These are phyloP conservation scores for Catocala nupta DNA, from an alignment of 2,888 invertebrate genomes.

Conservation along the genomic window DNA sequence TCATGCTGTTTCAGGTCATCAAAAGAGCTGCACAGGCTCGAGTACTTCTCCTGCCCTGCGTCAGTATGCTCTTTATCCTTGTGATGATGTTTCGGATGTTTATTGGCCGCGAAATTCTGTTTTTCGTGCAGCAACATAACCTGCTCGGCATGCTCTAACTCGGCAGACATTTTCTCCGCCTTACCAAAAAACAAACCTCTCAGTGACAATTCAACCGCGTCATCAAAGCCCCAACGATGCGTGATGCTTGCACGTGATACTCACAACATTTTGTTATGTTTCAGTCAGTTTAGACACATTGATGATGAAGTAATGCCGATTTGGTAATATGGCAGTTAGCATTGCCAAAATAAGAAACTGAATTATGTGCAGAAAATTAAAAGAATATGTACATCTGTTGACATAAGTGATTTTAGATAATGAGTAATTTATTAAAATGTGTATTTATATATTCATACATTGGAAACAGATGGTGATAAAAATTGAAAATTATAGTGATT, in stretches of 20 bases:
- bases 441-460: neutral
- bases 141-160: conserved; percentile 85
- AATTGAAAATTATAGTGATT: neutral
- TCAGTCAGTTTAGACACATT: conserved; percentile 64
- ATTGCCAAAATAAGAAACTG: conserved; percentile 42
- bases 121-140: conserved; percentile 85
- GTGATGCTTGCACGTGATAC: conserved; percentile 70
- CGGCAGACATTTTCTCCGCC: conserved; percentile 85
- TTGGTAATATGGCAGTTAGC: conserved; percentile 46
- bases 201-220: conserved; percentile 67
- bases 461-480: conserved; percentile 22
- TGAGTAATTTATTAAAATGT: neutral
- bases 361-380: conserved; percentile 26
- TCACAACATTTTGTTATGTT: conserved; percentile 67
- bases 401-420: conserved; percentile 1
- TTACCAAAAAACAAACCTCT: conserved; percentile 85
- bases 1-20: conserved; percentile 79
- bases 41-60: conserved; percentile 72
- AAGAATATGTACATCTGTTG: conserved; percentile 22
- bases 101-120: conserved; percentile 77
- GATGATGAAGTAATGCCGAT: conserved; percentile 43
- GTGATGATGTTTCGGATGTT: conserved; percentile 62
- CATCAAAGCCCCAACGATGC: conserved; percentile 65
- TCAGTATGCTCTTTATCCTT: conserved; percentile 65
- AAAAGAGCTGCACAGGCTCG: conserved; percentile 80